phyloP scores from a whole-genome alignment of 2,888 invertebrate genomes.

The Xanthostigma xanthostigma region DNA sequence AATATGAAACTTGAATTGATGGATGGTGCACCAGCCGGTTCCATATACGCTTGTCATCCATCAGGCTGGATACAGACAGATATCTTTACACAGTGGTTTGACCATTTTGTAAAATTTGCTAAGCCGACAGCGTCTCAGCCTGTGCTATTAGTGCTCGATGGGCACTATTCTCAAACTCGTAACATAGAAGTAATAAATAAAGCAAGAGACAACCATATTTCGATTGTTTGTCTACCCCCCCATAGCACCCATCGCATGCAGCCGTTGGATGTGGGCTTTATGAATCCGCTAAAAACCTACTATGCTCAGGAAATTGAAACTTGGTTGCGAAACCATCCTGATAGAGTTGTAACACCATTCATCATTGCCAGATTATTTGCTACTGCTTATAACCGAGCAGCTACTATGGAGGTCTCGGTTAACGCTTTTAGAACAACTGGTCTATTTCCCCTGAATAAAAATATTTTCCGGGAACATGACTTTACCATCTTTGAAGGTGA shows the following conservation, averaged over 20 bases:
- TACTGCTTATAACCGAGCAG: slow-evolving; percentile 13
- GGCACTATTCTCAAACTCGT: not conserved
- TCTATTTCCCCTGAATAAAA: slow-evolving; percentile 1
- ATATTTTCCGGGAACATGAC: slow-evolving; percentile 2
- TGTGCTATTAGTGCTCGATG: not conserved
- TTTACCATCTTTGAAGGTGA: not conserved
- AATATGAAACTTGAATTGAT: slow-evolving; percentile 18
- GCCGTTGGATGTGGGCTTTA: slow-evolving; percentile 14
- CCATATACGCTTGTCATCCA: slow-evolving; percentile 16
- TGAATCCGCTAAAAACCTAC: slow-evolving; percentile 15
- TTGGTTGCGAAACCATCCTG: slow-evolving; percentile 14
- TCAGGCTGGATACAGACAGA: slow-evolving; percentile 21
- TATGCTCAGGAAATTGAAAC: slow-evolving; percentile 13
- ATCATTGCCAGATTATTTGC: slow-evolving; percentile 13
- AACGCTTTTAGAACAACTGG: slow-evolving; percentile 3
- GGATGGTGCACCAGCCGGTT: slow-evolving; percentile 19
- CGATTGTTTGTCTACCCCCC: slow-evolving; percentile 13
- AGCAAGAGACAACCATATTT: slow-evolving; percentile 1
- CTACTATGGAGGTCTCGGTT: slow-evolving; percentile 8
- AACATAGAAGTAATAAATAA: slow-evolving; percentile 1
- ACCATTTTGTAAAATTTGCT: slow-evolving; percentile 11
- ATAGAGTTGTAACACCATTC: slow-evolving; percentile 12
- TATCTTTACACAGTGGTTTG: slow-evolving; percentile 20
- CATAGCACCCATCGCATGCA: slow-evolving; percentile 17
- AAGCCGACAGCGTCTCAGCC: slow-evolving; percentile 1